These are phyloP conservation scores for Cotesia chilonis DNA, from an alignment of 1,140 invertebrate species.

Conservation along the genomic window DNA sequence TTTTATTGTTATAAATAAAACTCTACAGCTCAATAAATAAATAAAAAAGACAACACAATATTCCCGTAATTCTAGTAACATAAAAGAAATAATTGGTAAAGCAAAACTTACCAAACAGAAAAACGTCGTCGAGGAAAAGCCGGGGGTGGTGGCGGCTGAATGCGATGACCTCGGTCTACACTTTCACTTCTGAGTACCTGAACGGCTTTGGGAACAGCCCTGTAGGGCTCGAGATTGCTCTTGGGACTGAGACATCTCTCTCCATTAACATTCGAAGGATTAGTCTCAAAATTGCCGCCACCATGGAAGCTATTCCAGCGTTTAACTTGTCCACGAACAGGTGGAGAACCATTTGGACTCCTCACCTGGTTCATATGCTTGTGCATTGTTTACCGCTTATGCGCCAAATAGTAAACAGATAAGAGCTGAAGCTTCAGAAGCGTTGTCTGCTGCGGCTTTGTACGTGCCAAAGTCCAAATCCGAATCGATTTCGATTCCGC, in stretches of 20 bases:
- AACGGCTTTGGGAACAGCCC: slow-evolving; percentile 58
- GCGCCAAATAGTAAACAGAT: not conserved
- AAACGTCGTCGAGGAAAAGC: slow-evolving; percentile 64
- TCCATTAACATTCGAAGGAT: slow-evolving; percentile 41
- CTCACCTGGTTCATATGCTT: slow-evolving; percentile 60
- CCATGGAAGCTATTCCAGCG: slow-evolving; percentile 70
- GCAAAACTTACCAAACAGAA: slow-evolving; percentile 66
- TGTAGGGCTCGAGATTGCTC: slow-evolving; percentile 52
- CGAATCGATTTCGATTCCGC: slow-evolving; percentile 17
- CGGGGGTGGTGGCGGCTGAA: slow-evolving; percentile 58
- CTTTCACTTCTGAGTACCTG: slow-evolving; percentile 62
- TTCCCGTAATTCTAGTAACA: not conserved
- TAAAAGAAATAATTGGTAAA: not conserved
- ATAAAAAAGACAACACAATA: too few species aligned
- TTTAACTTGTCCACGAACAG: slow-evolving; percentile 61
- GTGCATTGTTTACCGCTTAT: slow-evolving; percentile 51
- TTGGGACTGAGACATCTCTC: slow-evolving; percentile 7
- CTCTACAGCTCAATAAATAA: too few species aligned
- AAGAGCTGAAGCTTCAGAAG: too few species aligned
- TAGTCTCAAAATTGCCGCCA: slow-evolving; percentile 50
- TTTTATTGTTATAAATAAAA: too few species aligned
- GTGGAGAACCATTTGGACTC: slow-evolving; percentile 43
- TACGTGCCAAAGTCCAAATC: slow-evolving; percentile 25
- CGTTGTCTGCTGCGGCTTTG: not conserved
- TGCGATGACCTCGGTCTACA: slow-evolving; percentile 58